Evolutionary conservation across 1,140 invertebrate genomes (phyloP).

Genomic region (Lasaia peninsularis): DNA sequence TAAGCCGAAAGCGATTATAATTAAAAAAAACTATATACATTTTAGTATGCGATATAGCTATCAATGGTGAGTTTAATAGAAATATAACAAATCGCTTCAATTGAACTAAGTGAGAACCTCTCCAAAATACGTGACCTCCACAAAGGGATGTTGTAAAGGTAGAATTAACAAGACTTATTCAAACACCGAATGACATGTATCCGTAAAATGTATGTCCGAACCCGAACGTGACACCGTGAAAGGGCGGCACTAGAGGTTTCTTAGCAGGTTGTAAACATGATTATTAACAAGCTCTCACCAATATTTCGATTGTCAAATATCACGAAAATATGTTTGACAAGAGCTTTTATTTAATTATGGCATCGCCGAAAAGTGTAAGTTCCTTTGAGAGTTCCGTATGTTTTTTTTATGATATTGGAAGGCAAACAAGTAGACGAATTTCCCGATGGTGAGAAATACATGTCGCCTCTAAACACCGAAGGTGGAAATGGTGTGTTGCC

Average conservation of each 20-base stretch:
- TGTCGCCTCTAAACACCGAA: too few species aligned
- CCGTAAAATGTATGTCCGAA: slow-evolving; percentile 42
- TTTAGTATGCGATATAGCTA: slow-evolving; percentile 12
- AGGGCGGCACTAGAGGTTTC: slow-evolving; percentile 42
- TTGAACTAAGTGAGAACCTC: slow-evolving; percentile 52
- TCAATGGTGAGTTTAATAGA: slow-evolving; percentile 19
- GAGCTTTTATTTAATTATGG: not conserved
- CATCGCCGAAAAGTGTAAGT: too few species aligned
- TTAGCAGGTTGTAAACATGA: slow-evolving; percentile 70
- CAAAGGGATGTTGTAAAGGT: slow-evolving; percentile 37
- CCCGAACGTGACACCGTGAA: slow-evolving; percentile 63
- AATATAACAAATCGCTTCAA: slow-evolving; percentile 50
- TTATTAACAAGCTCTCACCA: slow-evolving; percentile 60
- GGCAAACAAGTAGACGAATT: too few species aligned
- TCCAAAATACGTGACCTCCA: slow-evolving; percentile 64
- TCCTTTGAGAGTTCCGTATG: too few species aligned
- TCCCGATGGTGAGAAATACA: too few species aligned
- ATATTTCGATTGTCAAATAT: slow-evolving; percentile 41
- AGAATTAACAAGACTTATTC: slow-evolving; percentile 43
- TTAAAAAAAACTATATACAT: not conserved
- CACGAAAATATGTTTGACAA: slow-evolving; percentile 23
- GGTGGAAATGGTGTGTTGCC: too few species aligned
- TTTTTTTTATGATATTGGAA: too few species aligned
- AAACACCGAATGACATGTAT: slow-evolving; percentile 51
- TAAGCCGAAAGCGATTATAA: slow-evolving; percentile 13